Conservation (phyloP, 2,888 invertebrate genomes). For the Ormia ochracea region DNA sequence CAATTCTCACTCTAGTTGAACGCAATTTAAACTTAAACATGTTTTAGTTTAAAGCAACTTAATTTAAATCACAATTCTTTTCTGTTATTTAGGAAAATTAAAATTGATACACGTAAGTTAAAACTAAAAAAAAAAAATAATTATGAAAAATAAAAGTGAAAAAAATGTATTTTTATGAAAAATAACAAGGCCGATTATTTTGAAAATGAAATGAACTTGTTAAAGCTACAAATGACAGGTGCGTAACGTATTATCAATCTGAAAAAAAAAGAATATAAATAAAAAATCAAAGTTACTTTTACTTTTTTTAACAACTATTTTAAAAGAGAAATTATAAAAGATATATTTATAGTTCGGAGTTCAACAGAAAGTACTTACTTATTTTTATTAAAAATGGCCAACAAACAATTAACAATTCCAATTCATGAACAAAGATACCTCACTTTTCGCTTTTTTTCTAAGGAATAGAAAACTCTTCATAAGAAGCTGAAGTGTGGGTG, state of each 20-base stretch:
- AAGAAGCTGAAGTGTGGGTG: too few relatives aligned
- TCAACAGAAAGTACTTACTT: not conserved
- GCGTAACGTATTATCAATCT: constrained; percentile 54
- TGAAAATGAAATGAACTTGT: constrained; percentile 48
- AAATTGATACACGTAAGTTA: constrained; percentile 19
- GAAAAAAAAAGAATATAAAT: constrained; percentile 40
- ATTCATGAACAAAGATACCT: too few relatives aligned
- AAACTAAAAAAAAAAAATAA: constrained; percentile 26
- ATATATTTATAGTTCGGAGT: not conserved
- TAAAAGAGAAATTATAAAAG: not conserved
- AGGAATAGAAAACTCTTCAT: too few relatives aligned
- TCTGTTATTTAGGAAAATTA: constrained; percentile 50
- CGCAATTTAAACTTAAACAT: constrained; percentile 9
- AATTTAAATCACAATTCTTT: constrained; percentile 63
- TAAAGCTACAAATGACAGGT: constrained; percentile 60
- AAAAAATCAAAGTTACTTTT: not conserved
- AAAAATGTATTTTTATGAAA: constrained; percentile 5
- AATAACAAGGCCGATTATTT: constrained; percentile 34
- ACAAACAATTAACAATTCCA: too few relatives aligned
- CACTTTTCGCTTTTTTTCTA: too few relatives aligned
- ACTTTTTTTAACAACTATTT: not conserved
- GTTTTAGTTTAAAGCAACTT: constrained; percentile 48
- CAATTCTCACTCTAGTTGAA: constrained; percentile 52
- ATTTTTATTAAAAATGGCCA: constrained; percentile 24
- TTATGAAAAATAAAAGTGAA: constrained; percentile 2